phyloP scores from a whole-genome alignment of 2,113 vertebrate species.

The Platichthys stellatus region DNA sequence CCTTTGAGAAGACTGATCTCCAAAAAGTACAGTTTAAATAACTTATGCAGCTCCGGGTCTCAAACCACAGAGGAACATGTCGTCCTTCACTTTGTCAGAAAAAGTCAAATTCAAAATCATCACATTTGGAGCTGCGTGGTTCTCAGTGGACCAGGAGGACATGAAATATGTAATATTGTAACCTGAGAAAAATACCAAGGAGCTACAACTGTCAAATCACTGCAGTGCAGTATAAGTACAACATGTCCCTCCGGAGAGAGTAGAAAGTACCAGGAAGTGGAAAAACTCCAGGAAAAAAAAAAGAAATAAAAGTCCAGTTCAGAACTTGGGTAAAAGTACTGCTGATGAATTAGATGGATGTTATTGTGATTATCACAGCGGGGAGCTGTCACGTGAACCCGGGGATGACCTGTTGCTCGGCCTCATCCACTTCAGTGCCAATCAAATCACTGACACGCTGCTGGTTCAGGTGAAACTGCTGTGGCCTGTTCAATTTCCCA shows the following conservation, averaged over 20 bases:
- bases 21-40: neutral
- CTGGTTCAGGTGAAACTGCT: slow-evolving; percentile 44
- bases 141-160: neutral
- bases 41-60: too few relatives aligned
- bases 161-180: neutral
- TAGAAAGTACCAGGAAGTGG: too few relatives aligned
- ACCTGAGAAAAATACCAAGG: neutral
- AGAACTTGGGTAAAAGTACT: neutral
- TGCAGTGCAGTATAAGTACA: neutral
- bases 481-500: slow-evolving; percentile 55
- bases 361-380: slow-evolving; percentile 9
- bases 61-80: neutral
- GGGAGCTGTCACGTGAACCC: slow-evolving; percentile 16
- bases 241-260: neutral
- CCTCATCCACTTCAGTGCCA: slow-evolving; percentile 48
- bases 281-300: too few relatives aligned
- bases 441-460: slow-evolving; percentile 48
- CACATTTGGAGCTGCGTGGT: neutral
- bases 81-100: neutral
- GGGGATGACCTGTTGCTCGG: neutral
- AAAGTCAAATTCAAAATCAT: neutral
- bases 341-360: slow-evolving; percentile 15
- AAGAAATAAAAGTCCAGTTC: neutral
- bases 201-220: neutral
- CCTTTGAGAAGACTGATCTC: neutral